Base-by-base conservation (phyloP, 2,888 invertebrate genomes). In the Operophtera brumata region DNA sequence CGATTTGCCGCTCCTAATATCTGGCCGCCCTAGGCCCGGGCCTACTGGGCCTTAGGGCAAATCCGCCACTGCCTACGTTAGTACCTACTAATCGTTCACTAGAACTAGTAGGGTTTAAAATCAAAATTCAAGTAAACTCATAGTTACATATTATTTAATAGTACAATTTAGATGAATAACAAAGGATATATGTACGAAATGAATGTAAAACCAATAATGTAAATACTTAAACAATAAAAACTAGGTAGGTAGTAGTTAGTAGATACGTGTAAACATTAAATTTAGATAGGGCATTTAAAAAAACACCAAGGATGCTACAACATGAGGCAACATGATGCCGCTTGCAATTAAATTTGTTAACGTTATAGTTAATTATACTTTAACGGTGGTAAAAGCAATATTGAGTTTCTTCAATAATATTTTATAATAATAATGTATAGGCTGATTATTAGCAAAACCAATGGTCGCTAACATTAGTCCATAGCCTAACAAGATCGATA, bases 391-490 rank as follows among this genome's bases (percentile, higher is more conserved):
- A 45, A 81, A 78, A 28, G 83, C 85, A 49, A 85, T 58, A 58
- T 88, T 88, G 10, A 90, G 66, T 60, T 90, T 90, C 68, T 86
- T 90, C 66, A 89, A 63, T 39, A 93, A 73, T 67, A 91, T 82
- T 82, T 90, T 91, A 66, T 92, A 92, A 71, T 92, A 93, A 76
- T 93, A 93, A 80, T 93, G 87, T 47, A 92, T 87, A 45, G 92
- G 91, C 67, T 91, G 92, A 69, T 93, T 93, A 65, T 93, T 93
- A 9, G 92, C 91, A 51, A 93, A 83, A 25, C 93, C 93, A 63
- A 94, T 92, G 8, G 93, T 92, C 12, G 92, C 91, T 54, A 94
- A 77, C 75, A 94, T 86, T 57, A 93, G 75, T 49, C 93, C 90
- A 64, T 94, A 94, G 14, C 93, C 92, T 46, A 93, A 84, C 44